Conservation (phyloP, 1,140 invertebrate species). For the Lasioglossum albipes region DNA sequence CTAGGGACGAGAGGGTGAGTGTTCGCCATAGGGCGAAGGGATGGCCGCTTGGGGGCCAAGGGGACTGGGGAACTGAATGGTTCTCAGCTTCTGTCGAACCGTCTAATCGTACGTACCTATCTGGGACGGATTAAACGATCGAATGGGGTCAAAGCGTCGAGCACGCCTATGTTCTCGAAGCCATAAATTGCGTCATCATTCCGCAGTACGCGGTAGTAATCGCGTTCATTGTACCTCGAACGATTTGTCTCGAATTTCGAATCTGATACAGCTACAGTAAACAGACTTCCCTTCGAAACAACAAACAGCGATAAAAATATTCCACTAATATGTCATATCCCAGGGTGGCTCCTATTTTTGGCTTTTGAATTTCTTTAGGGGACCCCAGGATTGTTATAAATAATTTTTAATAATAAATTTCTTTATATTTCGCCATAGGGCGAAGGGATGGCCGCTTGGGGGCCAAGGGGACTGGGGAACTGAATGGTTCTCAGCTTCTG, state of each 20-base stretch:
- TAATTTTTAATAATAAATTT: no score
- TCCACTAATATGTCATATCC: no score
- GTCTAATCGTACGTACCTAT: constrained; percentile 64
- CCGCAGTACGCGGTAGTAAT: constrained; percentile 34
- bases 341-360: no score
- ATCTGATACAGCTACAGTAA: background rate
- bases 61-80: constrained; percentile 41
- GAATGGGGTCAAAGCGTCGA: constrained; percentile 45
- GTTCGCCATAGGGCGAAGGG: constrained; percentile 32
- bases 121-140: constrained; percentile 60
- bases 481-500: constrained; percentile 56
- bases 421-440: constrained; percentile 1
- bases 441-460: constrained; percentile 26
- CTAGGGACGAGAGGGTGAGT: background rate
- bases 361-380: no score
- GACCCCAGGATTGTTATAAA: no score
- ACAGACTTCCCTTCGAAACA: background rate
- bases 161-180: constrained; percentile 29
- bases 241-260: constrained; percentile 10
- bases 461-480: constrained; percentile 9
- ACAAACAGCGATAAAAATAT: no score
- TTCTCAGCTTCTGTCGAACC: constrained; percentile 55
- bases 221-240: constrained; percentile 9
- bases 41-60: constrained; percentile 1
- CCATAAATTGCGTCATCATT: constrained; percentile 49